Conservation (phyloP, 2,888 invertebrate species). For the Pyralis farinalis region DNA sequence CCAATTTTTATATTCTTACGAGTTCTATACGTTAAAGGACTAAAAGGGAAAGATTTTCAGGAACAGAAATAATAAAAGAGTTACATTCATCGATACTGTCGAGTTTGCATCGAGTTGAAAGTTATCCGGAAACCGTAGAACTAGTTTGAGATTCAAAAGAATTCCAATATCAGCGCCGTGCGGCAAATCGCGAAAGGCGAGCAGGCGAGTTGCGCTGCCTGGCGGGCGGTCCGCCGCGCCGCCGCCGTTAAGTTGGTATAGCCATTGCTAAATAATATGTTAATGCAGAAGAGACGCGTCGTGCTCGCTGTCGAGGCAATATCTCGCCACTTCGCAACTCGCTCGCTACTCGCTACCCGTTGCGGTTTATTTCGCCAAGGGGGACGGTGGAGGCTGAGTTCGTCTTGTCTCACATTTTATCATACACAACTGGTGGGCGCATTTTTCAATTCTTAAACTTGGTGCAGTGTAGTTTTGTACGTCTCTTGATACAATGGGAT, state of each 20-base stretch:
- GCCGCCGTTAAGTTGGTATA: constrained; percentile 27
- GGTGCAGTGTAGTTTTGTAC: no score
- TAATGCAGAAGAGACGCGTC: constrained; percentile 47
- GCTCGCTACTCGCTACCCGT: constrained; percentile 38
- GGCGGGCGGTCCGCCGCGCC: constrained; percentile 19
- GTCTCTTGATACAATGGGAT: no score
- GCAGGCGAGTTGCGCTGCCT: constrained; percentile 16
- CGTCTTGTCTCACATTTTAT: neutral
- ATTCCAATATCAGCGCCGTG: constrained; percentile 67
- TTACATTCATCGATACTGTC: constrained; percentile 34
- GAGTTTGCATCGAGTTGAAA: constrained; percentile 58
- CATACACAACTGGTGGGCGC: neutral
- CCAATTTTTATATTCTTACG: no score
- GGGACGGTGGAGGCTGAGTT: constrained; percentile 4
- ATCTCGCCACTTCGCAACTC: constrained; percentile 53
- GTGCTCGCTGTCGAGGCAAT: constrained; percentile 46
- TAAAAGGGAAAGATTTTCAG: no score
- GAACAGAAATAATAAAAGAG: no score
- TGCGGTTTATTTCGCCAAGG: constrained; percentile 35
- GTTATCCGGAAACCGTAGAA: constrained; percentile 47
- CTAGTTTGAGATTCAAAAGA: constrained; percentile 71
- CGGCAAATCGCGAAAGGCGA: constrained; percentile 38
- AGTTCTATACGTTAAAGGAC: no score
- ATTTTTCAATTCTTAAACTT: no score
- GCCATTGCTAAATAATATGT: constrained; percentile 69